phyloP scores from a whole-genome alignment of 2,113 vertebrate genomes.

The Malurus elegans region DNA sequence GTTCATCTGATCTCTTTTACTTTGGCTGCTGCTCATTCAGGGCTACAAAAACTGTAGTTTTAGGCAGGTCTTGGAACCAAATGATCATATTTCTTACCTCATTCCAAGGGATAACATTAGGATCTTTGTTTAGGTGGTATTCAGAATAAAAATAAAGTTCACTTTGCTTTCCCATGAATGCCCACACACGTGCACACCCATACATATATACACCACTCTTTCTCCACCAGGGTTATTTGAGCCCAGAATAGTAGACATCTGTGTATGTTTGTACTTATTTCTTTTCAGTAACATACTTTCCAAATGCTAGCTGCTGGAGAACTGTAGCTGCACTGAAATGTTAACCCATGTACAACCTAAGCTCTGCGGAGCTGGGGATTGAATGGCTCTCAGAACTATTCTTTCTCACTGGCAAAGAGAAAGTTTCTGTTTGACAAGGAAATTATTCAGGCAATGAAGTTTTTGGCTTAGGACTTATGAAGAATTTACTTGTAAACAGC shows the following conservation, averaged over 20 bases:
- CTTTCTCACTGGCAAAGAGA: constrained; percentile 31
- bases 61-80: constrained; percentile 4
- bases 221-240: constrained; percentile 42
- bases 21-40: constrained; percentile 26
- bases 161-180: constrained; percentile 31
- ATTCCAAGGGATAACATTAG: constrained; percentile 63
- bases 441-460: neutral
- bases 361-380: neutral
- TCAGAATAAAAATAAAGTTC: constrained; percentile 38
- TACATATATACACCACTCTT: neutral
- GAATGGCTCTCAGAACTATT: constrained; percentile 50
- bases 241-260: constrained; percentile 9
- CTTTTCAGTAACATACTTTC: constrained; percentile 44
- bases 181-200: constrained; percentile 17
- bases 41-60: constrained; percentile 46
- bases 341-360: neutral
- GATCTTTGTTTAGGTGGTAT: constrained; percentile 71
- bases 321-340: constrained; percentile 31
- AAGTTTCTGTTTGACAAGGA: constrained; percentile 11
- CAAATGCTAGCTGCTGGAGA: neutral
- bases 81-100: constrained; percentile 53
- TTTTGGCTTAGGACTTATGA: neutral
- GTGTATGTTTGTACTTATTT: constrained; percentile 15
- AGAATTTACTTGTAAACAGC: constrained; percentile 18
- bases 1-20: constrained; percentile 58